Evolutionary conservation across 1,140 invertebrate species (phyloP).

Genomic region (Kradibia gibbosae): DNA sequence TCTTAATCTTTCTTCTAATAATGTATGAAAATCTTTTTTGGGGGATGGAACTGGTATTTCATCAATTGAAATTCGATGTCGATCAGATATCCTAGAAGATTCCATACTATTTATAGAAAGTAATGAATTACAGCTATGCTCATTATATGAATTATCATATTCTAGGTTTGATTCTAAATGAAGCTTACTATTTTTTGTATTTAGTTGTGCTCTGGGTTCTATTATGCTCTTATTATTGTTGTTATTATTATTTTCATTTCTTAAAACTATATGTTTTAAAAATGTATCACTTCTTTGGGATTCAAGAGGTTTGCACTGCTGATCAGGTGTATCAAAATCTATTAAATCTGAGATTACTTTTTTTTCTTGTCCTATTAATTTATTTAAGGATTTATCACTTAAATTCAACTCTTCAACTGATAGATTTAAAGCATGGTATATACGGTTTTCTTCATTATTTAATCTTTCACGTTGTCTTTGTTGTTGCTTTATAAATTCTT

Average conservation of each 20-base stretch:
- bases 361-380: conserved; percentile 16
- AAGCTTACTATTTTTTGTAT: conserved; percentile 21
- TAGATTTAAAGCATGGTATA: conserved; percentile 59
- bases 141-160: conserved; percentile 35
- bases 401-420: conserved; percentile 53
- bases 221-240: conserved; percentile 23
- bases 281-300: conserved; percentile 23
- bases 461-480: conserved; percentile 62
- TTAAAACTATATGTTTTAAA: background rate
- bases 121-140: conserved; percentile 33
- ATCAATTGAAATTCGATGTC: conserved; percentile 57
- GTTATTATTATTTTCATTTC: conserved; percentile 1
- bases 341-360: conserved; percentile 32
- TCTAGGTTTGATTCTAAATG: conserved; percentile 9
- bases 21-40: conserved; percentile 66
- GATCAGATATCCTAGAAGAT: conserved; percentile 50
- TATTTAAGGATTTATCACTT: background rate
- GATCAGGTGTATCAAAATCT: conserved; percentile 42
- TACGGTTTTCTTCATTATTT: conserved; percentile 59
- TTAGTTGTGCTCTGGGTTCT: conserved; percentile 11
- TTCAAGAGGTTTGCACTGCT: background rate
- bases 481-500: conserved; percentile 61
- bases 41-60: conserved; percentile 68
- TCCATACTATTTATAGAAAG: conserved; percentile 56
- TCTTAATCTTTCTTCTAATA: conserved; percentile 67